Conservation (phyloP, 2,113 vertebrate genomes). For the Malurus cyaneus region DNA sequence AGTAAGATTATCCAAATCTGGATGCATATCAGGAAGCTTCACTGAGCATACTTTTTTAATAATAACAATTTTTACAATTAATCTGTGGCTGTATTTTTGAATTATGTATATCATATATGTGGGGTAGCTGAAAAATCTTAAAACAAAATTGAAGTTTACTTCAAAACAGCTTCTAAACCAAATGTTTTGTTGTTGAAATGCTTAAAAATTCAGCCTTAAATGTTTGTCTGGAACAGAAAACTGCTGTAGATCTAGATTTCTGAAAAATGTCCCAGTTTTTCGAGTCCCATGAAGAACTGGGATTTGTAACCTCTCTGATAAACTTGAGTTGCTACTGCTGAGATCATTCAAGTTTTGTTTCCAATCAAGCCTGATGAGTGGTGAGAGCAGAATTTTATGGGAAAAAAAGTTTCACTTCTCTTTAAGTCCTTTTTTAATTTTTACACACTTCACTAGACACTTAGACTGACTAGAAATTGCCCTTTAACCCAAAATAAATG, state of each 20-base stretch:
- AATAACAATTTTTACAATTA: not conserved
- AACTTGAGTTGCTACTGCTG: not conserved
- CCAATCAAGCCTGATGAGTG: not conserved
- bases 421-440: not conserved
- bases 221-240: not conserved
- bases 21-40: not conserved
- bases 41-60: not conserved
- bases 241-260: not conserved
- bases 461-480: not conserved
- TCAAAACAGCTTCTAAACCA: not conserved
- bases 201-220: not conserved
- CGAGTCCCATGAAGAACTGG: not conserved
- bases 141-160: not conserved
- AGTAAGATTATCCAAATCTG: not conserved
- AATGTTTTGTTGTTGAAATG: not conserved
- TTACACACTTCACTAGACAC: not conserved
- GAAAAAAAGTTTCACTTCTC: not conserved
- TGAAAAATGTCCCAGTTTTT: not conserved
- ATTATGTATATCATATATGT: not conserved
- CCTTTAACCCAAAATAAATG: not conserved
- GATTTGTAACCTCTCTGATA: not conserved
- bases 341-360: not conserved
- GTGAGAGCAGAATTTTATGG: not conserved
- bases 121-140: not conserved
- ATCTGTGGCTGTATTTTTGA: not conserved